Evolutionary conservation across 2,888 invertebrate species (phyloP).

Genomic region (Tetragonula carbonaria): DNA sequence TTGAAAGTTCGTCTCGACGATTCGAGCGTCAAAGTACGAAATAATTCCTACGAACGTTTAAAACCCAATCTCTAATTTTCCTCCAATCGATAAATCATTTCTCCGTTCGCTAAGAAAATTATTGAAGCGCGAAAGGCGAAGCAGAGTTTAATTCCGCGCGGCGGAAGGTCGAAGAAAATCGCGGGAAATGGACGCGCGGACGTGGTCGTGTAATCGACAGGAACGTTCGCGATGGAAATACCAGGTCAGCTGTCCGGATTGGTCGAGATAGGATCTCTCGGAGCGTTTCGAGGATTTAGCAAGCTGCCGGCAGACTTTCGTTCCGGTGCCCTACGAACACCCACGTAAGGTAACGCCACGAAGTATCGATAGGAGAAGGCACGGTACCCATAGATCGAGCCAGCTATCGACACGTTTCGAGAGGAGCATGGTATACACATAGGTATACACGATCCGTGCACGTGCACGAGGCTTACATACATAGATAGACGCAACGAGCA

Average conservation of each 20-base stretch:
- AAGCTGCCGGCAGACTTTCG: slow-evolving; percentile 74
- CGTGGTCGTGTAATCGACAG: slow-evolving; percentile 46
- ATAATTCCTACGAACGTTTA: neutral
- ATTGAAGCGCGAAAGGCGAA: neutral
- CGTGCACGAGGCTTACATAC: neutral
- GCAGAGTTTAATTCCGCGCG: neutral
- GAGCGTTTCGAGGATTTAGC: slow-evolving; percentile 77
- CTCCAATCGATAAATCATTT: neutral
- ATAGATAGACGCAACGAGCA: neutral
- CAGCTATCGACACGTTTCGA: slow-evolving; percentile 68
- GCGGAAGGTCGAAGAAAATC: slow-evolving; percentile 35
- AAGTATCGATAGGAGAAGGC: slow-evolving; percentile 64
- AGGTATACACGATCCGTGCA: slow-evolving; percentile 12
- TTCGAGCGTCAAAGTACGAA: neutral
- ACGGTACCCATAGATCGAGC: slow-evolving; percentile 56
- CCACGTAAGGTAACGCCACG: slow-evolving; percentile 67
- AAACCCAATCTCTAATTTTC: neutral
- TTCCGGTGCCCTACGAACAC: slow-evolving; percentile 74
- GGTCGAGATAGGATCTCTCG: slow-evolving; percentile 70
- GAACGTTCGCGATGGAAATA: slow-evolving; percentile 60
- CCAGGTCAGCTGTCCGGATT: slow-evolving; percentile 60
- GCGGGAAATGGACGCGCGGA: slow-evolving; percentile 42
- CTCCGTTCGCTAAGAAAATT: neutral
- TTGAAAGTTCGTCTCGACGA: too few relatives aligned
- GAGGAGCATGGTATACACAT: slow-evolving; percentile 54